These are phyloP conservation scores for Remorina albescens DNA, from an alignment of 2,797 vertebrate genomes.

Conservation along the genomic window DNA sequence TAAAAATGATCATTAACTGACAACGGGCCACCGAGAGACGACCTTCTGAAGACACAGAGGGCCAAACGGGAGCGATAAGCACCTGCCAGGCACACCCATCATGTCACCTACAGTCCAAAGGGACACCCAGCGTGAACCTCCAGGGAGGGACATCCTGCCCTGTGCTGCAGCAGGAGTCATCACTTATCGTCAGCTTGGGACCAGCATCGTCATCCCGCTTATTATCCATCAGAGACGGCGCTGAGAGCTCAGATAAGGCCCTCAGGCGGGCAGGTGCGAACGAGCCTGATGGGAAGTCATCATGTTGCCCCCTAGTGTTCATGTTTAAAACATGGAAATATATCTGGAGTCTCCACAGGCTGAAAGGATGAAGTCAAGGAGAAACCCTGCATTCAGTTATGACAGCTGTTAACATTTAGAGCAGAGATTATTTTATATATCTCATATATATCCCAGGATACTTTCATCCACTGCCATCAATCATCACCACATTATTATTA, in stretches of 20 bases:
- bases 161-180: neutral
- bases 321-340: neutral
- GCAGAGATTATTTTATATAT: too few relatives aligned
- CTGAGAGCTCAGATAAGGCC: neutral
- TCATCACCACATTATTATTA: too few relatives aligned
- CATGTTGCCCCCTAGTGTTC: neutral
- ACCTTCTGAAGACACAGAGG: neutral
- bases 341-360: neutral
- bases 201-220: neutral
- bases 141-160: neutral
- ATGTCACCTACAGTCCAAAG: neutral
- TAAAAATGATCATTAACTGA: neutral
- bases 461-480: too few relatives aligned
- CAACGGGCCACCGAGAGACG: neutral
- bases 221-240: neutral
- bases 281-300: neutral
- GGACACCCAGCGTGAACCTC: neutral
- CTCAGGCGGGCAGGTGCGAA: neutral
- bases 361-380: neutral
- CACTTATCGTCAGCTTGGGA: neutral
- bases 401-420: too few relatives aligned
- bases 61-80: neutral
- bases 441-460: too few relatives aligned
- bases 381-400: too few relatives aligned
- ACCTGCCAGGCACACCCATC: neutral